Base-by-base conservation (phyloP, 2,888 invertebrate species). In the Lymantria dispar region DNA sequence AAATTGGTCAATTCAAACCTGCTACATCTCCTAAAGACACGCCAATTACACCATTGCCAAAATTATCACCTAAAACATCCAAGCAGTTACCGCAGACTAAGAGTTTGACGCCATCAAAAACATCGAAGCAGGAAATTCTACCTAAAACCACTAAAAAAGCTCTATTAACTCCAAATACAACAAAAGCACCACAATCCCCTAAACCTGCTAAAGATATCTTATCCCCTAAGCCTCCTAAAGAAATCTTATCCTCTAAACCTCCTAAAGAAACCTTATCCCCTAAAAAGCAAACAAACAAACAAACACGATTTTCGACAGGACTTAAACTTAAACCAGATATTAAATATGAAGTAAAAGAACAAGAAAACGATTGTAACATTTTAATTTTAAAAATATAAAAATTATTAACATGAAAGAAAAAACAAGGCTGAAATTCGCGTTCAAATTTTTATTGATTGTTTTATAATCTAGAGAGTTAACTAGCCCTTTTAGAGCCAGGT, bases 291-390 rank as follows among this genome's bases (percentile, higher is more conserved):
- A 3, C 40, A 8, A 14, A 14, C 12, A 8, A 13, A 8, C 7
- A 7, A 12, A 12, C n/a, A 38, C 1, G 1, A 11, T 1, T n/a
- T n/a, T 11, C 15, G 0, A 14, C 9, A 10, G 8, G 15, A 1
- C 14, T 40, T 30, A 68, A 62, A 45, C 31, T 59, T 0, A 69
- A 63, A 13, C 50, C 49, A 0, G 76, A 78, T 11, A 43, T 80
- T 0, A 62, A 80, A 47, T 90, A 89, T 48, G 85, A 87, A 70
- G 82, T 90, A 0, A 78, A 72, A 38, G 87, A 89, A 60, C 79
- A 76, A 37, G 83, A 87, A 11, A 81, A 85, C 47, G 89, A 84
- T 43, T 88, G 85, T 64, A 90, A 90, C 64, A 89, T 90, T 58
- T 59, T 90, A 5, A 74, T 90, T 45, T 73, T 90, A 38, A 90